Evolutionary conservation across 2,113 vertebrate species (phyloP).

Genomic region (Peromyscus leucopus): DNA sequence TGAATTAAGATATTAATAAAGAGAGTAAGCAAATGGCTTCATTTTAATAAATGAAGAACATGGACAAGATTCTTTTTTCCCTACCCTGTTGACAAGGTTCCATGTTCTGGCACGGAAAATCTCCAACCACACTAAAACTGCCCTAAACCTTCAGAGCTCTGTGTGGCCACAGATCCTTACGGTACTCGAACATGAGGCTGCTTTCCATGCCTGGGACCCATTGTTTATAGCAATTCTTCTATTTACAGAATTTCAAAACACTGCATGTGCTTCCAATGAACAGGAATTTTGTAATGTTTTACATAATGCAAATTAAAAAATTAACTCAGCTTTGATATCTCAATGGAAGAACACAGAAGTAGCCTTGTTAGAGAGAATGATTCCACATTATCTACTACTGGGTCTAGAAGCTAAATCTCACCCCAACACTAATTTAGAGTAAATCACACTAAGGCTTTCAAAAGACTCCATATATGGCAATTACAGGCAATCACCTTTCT

Average conservation of each 20-base stretch:
- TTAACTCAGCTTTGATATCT: conserved; percentile 48
- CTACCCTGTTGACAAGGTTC: neutral
- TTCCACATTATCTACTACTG: conserved; percentile 13
- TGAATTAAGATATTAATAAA: conserved; percentile 21
- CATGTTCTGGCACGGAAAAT: neutral
- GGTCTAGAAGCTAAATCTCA: conserved; percentile 5
- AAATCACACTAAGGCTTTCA: conserved; percentile 42
- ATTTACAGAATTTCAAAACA: conserved; percentile 54
- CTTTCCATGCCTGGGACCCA: neutral
- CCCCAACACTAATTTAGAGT: neutral
- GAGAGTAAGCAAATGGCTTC: conserved; percentile 1
- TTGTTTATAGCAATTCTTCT: neutral
- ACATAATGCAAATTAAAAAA: conserved; percentile 4
- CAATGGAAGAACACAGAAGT: conserved; percentile 25
- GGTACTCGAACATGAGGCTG: neutral
- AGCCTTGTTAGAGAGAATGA: neutral
- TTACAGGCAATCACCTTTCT: conserved; percentile 51
- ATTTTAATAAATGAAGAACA: conserved; percentile 58
- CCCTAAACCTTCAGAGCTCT: neutral
- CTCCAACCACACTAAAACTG: neutral
- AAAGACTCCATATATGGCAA: conserved; percentile 75
- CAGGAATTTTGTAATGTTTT: conserved; percentile 37
- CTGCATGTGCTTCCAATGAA: conserved; percentile 16
- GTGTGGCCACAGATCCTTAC: neutral
- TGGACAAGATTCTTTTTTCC: neutral